Evolutionary conservation across 37 sponge, comb jelly and placozoan species (phyloP).

Genomic region (Halisarca cf. caerulea): DNA sequence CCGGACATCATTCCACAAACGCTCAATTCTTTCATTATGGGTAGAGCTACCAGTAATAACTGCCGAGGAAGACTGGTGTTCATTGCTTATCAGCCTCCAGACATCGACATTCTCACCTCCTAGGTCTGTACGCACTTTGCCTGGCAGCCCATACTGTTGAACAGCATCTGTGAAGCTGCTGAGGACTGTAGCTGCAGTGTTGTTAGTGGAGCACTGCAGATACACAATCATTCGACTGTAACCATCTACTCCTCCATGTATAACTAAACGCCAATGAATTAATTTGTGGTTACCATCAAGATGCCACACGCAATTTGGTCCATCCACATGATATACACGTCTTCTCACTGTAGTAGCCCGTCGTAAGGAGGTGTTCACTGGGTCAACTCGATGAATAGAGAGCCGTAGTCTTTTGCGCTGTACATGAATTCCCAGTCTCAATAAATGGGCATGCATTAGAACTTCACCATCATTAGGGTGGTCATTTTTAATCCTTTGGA

Average conservation of each 20-base stretch:
- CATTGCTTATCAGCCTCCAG: background rate
- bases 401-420: constrained; percentile 32
- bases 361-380: constrained; percentile 19
- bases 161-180: constrained; percentile 4
- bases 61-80: background rate
- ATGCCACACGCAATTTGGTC: constrained; percentile 36
- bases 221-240: constrained; percentile 24
- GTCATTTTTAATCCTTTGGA: constrained; percentile 6
- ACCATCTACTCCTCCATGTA: constrained; percentile 24
- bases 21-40: constrained; percentile 22
- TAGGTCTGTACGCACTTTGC: background rate
- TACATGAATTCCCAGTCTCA: constrained; percentile 18
- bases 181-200: constrained; percentile 26
- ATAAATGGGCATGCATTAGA: constrained; percentile 13
- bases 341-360: constrained; percentile 33
- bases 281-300: constrained; percentile 9
- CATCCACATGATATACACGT: constrained; percentile 29
- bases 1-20: constrained; percentile 15
- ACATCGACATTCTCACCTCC: constrained; percentile 14
- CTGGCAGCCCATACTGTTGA: constrained; percentile 31
- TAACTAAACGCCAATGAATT: constrained; percentile 8
- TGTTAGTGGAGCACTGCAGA: constrained; percentile 28
- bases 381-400: constrained; percentile 41
- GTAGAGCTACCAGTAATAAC: constrained; percentile 14
- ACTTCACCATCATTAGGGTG: constrained; percentile 25